Evolutionary conservation across 2,113 vertebrate species (phyloP), one percentile per base, ranked within the genome.

Genomic region (Leptocoma aspasia): DNA sequence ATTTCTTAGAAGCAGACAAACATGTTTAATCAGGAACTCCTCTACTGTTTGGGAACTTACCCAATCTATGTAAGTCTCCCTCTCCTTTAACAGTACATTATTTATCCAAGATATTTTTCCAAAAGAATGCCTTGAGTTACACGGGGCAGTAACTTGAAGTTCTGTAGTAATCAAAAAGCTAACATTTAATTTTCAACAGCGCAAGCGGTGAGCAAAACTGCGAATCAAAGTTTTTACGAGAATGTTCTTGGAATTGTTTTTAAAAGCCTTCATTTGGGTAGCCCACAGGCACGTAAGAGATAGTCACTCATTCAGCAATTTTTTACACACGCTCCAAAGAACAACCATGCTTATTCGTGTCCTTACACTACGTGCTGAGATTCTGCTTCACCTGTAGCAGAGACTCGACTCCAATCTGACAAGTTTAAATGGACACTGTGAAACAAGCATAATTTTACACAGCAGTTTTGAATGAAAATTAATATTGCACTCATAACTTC

Each of bases 311-410:
- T 60, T 50, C 33, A 68, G 10, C 8, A 31, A 20, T 23, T 92
- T 61, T 61, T 72, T 33, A 94, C 11, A 30, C 28, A 50, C 91
- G 30, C 27, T 57, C 45, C 27, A 63, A 83, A 73, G 30, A 83
- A 85, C 3, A 70, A 7, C 10, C 3, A 16, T 0, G 3, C 8
- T 57, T 71, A 22, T 2, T 83, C 3, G 2, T 1, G 3, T 18
- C 50, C 21, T 47, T 39, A 70, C 10, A 20, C 35, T 24, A 35
- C 5, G 5, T 0, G 3, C 42, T 10, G 8, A 69, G 19, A 27
- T 35, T 77, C 65, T 0, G 4, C 14, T 53, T 64, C 47, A 77
- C 6, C 49, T 47, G 7, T 19, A 47, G 59, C 28, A 0, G 1
- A 77, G n/a, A 70, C 11, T 22, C 10, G 3, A 17, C 26, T 11